Evolutionary conservation across 2,113 vertebrate genomes (phyloP).

Genomic region (Hypomesus transpacificus): DNA sequence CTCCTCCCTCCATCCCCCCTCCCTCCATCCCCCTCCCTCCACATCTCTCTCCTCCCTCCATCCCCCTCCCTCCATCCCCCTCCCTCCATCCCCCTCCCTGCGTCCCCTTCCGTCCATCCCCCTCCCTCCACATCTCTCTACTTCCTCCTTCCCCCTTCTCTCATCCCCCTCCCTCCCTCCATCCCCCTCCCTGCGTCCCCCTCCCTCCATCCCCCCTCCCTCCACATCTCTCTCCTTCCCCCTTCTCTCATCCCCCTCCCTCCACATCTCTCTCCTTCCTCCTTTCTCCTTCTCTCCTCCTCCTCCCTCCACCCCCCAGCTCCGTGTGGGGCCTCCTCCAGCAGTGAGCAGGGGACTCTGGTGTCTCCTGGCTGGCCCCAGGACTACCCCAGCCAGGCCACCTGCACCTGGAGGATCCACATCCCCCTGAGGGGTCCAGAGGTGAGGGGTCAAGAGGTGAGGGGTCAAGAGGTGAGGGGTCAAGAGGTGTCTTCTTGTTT

Average conservation of each 20-base stretch:
- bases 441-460: constrained; percentile 45
- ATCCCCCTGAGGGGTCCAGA: constrained; percentile 51
- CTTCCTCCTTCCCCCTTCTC: not conserved
- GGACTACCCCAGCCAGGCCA: constrained; percentile 56
- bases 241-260: not conserved
- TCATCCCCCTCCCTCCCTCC: not conserved
- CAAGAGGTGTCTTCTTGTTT: not conserved
- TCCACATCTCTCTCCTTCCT: not conserved
- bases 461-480: not conserved
- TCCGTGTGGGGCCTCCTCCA: constrained; percentile 67
- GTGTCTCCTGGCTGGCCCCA: constrained; percentile 67
- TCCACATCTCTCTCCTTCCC: not conserved
- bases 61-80: too few species aligned
- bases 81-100: too few species aligned
- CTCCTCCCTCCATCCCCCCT: too few species aligned
- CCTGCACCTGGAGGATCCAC: constrained; percentile 70
- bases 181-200: too few species aligned
- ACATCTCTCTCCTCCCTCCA: too few species aligned
- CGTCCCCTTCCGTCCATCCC: too few species aligned
- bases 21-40: not conserved
- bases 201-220: not conserved
- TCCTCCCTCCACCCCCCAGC: constrained; percentile 21
- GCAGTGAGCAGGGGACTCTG: constrained; percentile 59
- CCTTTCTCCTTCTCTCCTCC: not conserved
- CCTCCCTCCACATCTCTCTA: not conserved